Evolutionary conservation across 1,140 invertebrate species (phyloP).

Genomic region (Trichoplusia ni): DNA sequence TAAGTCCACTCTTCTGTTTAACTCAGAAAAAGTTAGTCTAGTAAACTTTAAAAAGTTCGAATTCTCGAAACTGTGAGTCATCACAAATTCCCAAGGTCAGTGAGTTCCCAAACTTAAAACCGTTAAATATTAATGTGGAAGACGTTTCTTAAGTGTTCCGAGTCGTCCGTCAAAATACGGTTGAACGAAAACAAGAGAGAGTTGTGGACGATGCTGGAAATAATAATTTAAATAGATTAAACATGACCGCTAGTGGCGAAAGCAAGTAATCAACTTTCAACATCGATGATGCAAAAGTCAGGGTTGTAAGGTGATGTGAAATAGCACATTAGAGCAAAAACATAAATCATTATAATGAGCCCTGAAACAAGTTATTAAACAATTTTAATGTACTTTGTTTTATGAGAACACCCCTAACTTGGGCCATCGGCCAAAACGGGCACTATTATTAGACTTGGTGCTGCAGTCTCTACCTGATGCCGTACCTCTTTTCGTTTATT

Average conservation of each 20-base stretch:
- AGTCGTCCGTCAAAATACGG: background rate
- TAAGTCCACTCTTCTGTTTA: conserved; percentile 51
- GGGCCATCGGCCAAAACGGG: conserved; percentile 62
- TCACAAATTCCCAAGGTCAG: conserved; percentile 19
- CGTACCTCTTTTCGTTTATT: conserved; percentile 17
- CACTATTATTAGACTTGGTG: conserved; percentile 74
- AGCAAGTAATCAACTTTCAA: conserved; percentile 30
- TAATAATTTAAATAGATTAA: conserved; percentile 30
- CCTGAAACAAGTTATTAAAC: background rate
- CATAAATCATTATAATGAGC: background rate
- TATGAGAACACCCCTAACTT: conserved; percentile 48
- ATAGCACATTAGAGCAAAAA: background rate
- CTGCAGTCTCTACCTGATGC: conserved; percentile 57
- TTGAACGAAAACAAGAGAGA: conserved; percentile 24
- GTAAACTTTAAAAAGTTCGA: conserved; percentile 1
- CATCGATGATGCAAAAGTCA: conserved; percentile 22
- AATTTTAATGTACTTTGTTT: conserved; percentile 41
- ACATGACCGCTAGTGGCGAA: conserved; percentile 23
- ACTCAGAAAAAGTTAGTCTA: background rate
- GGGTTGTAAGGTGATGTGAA: background rate
- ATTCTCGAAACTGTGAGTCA: background rate
- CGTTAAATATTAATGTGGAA: conserved; percentile 26
- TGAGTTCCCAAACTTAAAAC: conserved; percentile 20
- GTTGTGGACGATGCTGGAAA: conserved; percentile 20
- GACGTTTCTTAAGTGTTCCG: background rate